These are phyloP conservation scores for Hedychridium roseum DNA, from an alignment of 2,888 invertebrate genomes.

Conservation along the genomic window DNA sequence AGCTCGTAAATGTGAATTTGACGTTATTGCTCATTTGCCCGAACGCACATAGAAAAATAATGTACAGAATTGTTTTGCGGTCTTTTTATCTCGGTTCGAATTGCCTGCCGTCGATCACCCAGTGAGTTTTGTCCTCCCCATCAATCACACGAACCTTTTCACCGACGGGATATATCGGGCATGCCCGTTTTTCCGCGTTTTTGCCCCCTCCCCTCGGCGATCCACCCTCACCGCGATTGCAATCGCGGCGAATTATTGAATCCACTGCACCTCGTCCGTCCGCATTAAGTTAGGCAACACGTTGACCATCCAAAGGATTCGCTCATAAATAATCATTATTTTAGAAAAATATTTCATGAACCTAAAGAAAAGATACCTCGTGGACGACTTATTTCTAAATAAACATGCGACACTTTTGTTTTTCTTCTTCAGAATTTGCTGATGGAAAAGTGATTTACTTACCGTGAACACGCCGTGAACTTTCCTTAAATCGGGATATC, in stretches of 20 bases:
- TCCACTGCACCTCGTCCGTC: constrained; percentile 49
- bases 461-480: no score
- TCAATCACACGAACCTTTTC: constrained; percentile 60
- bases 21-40: constrained; percentile 44
- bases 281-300: constrained; percentile 44
- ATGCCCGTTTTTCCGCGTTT: constrained; percentile 55
- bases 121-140: constrained; percentile 55
- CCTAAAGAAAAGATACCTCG: no score
- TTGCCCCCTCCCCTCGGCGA: no score
- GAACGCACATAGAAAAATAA: constrained; percentile 44
- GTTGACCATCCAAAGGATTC: no score
- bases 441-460: no score
- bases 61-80: constrained; percentile 56
- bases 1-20: no score
- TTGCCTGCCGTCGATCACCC: constrained; percentile 22
- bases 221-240: constrained; percentile 51
- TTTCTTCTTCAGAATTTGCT: no score
- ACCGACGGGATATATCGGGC: constrained; percentile 50
- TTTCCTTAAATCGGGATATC: no score
- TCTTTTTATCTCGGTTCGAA: constrained; percentile 54
- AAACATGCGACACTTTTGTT: no score
- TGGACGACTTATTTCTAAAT: no score
- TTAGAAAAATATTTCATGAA: no score
- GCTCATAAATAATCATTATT: no score
- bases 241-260: constrained; percentile 60